Evolutionary conservation across 2,113 vertebrate species (phyloP).

Genomic region (Psittacula cyanocephala): DNA sequence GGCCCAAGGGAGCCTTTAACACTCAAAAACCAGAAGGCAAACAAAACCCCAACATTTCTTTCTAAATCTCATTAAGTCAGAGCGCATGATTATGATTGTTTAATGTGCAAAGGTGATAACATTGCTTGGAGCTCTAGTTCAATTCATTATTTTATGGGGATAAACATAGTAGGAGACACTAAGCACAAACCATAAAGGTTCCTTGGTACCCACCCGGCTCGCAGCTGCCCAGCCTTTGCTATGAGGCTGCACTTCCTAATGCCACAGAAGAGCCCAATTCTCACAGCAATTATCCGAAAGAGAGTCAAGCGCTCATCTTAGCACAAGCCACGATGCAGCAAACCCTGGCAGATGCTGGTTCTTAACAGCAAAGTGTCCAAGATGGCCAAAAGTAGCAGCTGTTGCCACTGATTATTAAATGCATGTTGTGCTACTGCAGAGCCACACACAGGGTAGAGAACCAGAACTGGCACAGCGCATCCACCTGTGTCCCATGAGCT

Average conservation of each 20-base stretch:
- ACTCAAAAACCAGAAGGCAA: not conserved
- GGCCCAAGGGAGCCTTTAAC: not conserved
- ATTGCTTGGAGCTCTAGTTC: not conserved
- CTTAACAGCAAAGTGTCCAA: not conserved
- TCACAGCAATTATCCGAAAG: not conserved
- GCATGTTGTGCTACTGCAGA: rapidly evolving
- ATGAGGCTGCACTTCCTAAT: not conserved
- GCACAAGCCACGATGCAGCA: not conserved
- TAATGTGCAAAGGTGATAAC: slow-evolving; percentile 26
- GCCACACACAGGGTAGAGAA: rapidly evolving
- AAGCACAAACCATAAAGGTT: not conserved
- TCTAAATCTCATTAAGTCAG: not conserved
- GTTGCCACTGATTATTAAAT: not conserved
- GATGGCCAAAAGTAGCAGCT: not conserved
- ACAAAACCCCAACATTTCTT: not conserved
- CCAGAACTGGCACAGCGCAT: not conserved
- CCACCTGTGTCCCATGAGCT: rapidly evolving
- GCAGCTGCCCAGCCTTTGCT: not conserved
- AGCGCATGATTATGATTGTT: not conserved
- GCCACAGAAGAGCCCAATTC: not conserved
- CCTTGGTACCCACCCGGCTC: not conserved
- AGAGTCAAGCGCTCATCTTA: not conserved
- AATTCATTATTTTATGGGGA: slow-evolving; percentile 37
- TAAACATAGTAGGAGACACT: not conserved
- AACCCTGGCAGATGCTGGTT: not conserved